A percentile compares a stretch with the other conserved stretches of the same genome.
phyloP scores from a whole-genome alignment of 2,113 vertebrate genomes.

The Vicugna pacos region DNA sequence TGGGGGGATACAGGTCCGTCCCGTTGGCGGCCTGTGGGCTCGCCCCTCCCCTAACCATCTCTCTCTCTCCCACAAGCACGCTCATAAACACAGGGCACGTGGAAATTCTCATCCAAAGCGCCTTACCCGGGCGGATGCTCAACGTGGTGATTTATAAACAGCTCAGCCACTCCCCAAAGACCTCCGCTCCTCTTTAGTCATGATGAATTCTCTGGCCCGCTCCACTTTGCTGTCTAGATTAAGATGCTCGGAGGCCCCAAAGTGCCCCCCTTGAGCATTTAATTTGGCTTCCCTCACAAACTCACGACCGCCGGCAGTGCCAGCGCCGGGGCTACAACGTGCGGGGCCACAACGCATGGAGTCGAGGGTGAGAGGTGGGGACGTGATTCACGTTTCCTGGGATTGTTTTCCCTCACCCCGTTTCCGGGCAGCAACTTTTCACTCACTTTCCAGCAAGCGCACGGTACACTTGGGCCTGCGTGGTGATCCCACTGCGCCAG shows the following conservation, averaged over 20 bases:
- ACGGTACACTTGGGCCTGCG: not conserved
- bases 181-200: constrained; percentile 84
- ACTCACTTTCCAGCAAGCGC: not conserved
- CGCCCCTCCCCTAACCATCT: constrained; percentile 81
- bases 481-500: not conserved
- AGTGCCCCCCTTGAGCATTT: constrained; percentile 64
- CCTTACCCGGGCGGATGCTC: constrained; percentile 77
- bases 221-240: constrained; percentile 78
- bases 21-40: constrained; percentile 42
- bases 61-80: constrained; percentile 69
- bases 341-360: not conserved
- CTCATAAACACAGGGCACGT: constrained; percentile 82
- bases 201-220: constrained; percentile 84
- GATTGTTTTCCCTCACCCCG: not conserved
- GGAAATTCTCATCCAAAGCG: constrained; percentile 81
- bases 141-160: constrained; percentile 86
- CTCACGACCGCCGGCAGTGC: not conserved
- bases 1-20: not conserved
- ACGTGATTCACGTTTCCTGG: not conserved
- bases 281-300: constrained; percentile 55
- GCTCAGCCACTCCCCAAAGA: constrained; percentile 85
- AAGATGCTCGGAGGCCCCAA: constrained; percentile 76
- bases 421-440: not conserved
- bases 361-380: not conserved
- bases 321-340: not conserved